A percentile compares a stretch with the other conserved stretches of the same genome.
Evolutionary conservation across 2,888 invertebrate species (phyloP).

Genomic region (Trissolcus brochymenae): DNA sequence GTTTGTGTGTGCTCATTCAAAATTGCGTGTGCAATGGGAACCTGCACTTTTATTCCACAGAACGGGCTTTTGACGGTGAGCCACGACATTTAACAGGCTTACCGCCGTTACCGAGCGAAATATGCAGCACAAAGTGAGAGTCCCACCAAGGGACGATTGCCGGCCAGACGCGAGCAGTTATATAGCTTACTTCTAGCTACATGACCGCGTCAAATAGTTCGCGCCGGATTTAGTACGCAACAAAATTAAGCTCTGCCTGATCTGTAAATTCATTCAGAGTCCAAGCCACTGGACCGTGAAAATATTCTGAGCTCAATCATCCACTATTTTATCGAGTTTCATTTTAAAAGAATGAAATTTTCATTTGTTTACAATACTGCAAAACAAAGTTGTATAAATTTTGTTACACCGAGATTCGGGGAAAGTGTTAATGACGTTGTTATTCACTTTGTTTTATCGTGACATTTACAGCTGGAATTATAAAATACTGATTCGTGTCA

Average conservation of each 20-base stretch:
- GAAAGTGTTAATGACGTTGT: not conserved
- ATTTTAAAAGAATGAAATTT: too few relatives aligned
- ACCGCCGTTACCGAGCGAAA: slow-evolving; percentile 67
- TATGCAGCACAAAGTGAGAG: slow-evolving; percentile 61
- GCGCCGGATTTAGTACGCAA: slow-evolving; percentile 44
- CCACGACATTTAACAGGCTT: slow-evolving; percentile 75
- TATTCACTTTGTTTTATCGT: slow-evolving; percentile 4
- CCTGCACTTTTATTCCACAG: slow-evolving; percentile 71
- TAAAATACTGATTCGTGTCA: slow-evolving; percentile 32
- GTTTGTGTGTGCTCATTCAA: slow-evolving; percentile 4
- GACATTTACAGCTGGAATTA: slow-evolving; percentile 28
- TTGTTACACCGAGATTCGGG: not conserved
- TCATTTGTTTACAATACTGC: too few relatives aligned
- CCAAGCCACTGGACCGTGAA: slow-evolving; percentile 1
- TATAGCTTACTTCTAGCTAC: slow-evolving; percentile 29
- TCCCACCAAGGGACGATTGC: slow-evolving; percentile 44
- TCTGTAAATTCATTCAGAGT: slow-evolving; percentile 40
- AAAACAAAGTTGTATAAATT: not conserved
- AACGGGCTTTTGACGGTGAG: slow-evolving; percentile 74
- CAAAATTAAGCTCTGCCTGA: slow-evolving; percentile 26
- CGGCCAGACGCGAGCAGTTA: slow-evolving; percentile 27
- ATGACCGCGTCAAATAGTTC: slow-evolving; percentile 40
- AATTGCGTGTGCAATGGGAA: slow-evolving; percentile 52
- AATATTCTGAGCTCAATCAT: too few relatives aligned
- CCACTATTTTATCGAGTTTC: too few relatives aligned